Base-by-base conservation (phyloP, 2,888 invertebrate species). In the Diarsia brunnea region DNA sequence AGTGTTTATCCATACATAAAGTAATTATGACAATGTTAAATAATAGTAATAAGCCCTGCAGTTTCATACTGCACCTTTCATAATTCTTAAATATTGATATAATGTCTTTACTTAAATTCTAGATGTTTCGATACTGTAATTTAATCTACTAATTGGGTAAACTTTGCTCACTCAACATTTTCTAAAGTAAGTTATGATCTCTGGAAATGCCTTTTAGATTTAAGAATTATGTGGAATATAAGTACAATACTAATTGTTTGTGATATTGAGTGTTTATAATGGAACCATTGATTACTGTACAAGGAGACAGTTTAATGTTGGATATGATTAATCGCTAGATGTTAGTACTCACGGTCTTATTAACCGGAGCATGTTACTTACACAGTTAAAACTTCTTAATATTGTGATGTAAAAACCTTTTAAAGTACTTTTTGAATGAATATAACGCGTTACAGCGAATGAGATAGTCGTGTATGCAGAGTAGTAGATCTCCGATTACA, bases 151-250 rank as follows among this genome's bases (percentile, higher is more conserved):
- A 61, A 82, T 79, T 81, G 81, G 73, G 72, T 71, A 85, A 75
- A 78, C 72, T 70, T 87, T 88, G 89, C 85, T 87, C 86, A 89
- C 85, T 84, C 83, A 72, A 83, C 82, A 87, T 86, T 84, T 73
- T 82, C 73, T 81, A 72, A 75, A 73, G 61, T 84, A 88, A 89
- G 89, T 87, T 89, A 92, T 95, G 95, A 95, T 95, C 95, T 95
- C 95, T 91, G 86, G 90, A 92, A 91, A 93, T 93, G 95, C 94
- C 94, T 95, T 95, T 91, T 94, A 93, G 91, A 89, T 86, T 84
- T 92, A 93, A 91, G 91, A 82, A 63, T 86, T 87, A 78, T 90
- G 82, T 89, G 89, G 88, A 89, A 87, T 87, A 87, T 80, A 92
- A 91, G 89, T 87, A 82, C 92, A 89, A 81, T 89, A 88, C 89